Evolutionary conservation across 2,888 invertebrate species (phyloP), one percentile per base, ranked within the genome.

Genomic region (Lasioglossum vierecki): DNA sequence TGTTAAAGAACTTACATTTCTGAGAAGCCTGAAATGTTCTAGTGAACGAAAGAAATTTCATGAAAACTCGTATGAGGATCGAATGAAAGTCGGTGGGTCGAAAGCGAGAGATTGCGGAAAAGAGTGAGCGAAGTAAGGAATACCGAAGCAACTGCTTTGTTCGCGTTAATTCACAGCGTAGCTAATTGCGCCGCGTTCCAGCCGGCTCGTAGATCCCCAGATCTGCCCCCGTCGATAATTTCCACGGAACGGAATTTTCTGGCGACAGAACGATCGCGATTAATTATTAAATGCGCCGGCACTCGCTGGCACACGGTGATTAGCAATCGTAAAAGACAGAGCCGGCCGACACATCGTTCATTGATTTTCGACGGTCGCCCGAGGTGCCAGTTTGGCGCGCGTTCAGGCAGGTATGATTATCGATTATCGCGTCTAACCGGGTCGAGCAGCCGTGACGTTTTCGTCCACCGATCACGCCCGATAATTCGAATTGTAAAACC

Each of bases 401-500:
- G 76, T 80, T 77, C 80, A 86, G 86, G 80, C 82, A 86, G 78
- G 78, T 86, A 86, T 86, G 83, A 87, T 87, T 87, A 87, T 86
- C 83, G 87, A 86, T 86, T 86, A 86, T 84, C 81, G 80, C 60
- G 86, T 86, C 83, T 86, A 87, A 84, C 83, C 80, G 80, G 84
- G 83, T 83, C 87, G 83, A 79, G 86, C 83, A 80, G 80, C 84
- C 83, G 80, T 81, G 76, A 86, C 80, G 78, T 81, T 86, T 87
- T 86, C 83, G 83, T 79, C 80, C 73, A 26, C 63, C 76, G 80
- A 86, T 83, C 72, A 74, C 76, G 75, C 60, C 74, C 75, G 77
- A 79, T 87, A 83, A 87, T 87, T 87, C 83, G 46, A 79, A 86
- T 86, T 85, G 82, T 76, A 77, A 66, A 80, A 74, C 70, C 79